These are phyloP conservation scores for Cabera pusaria DNA, from an alignment of 2,888 invertebrate genomes.

Conservation along the genomic window DNA sequence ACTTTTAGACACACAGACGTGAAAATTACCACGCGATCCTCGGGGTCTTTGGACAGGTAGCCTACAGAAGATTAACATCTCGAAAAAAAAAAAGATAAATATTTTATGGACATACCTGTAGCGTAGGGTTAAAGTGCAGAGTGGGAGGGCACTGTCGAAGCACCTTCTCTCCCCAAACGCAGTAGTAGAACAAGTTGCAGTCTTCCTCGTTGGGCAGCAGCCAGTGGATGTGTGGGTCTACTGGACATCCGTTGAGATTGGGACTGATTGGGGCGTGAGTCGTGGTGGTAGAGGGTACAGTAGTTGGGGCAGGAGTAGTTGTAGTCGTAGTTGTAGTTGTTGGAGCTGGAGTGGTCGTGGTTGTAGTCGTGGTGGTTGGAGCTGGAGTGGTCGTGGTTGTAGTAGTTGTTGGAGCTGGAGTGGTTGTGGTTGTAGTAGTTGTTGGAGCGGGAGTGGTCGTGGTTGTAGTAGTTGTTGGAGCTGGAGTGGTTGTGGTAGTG, in stretches of 20 bases:
- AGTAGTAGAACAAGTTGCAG: constrained; percentile 64
- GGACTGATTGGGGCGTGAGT: constrained; percentile 35
- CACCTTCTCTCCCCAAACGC: constrained; percentile 58
- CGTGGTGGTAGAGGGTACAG: constrained; percentile 18
- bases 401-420: constrained; percentile 9
- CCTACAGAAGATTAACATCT: too few relatives aligned
- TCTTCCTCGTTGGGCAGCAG: constrained; percentile 54
- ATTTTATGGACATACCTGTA: constrained; percentile 47
- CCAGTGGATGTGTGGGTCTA: constrained; percentile 57
- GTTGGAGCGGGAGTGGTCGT: constrained; percentile 18
- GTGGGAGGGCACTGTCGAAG: constrained; percentile 41
- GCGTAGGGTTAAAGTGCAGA: constrained; percentile 54
- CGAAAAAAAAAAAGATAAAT: not conserved
- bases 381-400: constrained; percentile 21
- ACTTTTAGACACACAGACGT: too few relatives aligned
- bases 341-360: constrained; percentile 1
- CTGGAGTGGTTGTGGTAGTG: constrained; percentile 2
- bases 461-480: constrained; percentile 6
- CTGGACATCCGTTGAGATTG: constrained; percentile 63
- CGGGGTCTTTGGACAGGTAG: too few relatives aligned
- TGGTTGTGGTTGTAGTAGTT: not conserved
- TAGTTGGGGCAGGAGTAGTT: constrained; percentile 18
- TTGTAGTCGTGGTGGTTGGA: constrained; percentile 13
- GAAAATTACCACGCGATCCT: too few relatives aligned
- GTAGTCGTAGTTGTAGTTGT: constrained; percentile 22